Evolutionary conservation across 2,888 invertebrate species (phyloP).

Genomic region (Protonemura montana): DNA sequence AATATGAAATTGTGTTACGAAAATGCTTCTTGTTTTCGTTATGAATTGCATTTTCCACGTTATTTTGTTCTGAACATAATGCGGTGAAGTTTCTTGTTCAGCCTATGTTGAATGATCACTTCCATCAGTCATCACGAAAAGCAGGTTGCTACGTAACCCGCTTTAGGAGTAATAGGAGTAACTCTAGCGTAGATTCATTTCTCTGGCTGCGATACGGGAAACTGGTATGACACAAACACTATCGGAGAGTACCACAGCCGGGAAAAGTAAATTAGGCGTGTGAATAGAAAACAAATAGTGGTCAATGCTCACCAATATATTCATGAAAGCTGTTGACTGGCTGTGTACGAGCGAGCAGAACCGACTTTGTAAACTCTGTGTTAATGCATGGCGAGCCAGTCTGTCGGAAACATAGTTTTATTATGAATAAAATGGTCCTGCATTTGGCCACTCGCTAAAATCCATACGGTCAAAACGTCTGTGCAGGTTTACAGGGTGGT

Average conservation of each 20-base stretch:
- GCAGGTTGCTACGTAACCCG: neutral
- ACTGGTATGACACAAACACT: neutral
- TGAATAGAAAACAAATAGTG: constrained; percentile 4
- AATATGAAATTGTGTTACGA: neutral
- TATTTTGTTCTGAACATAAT: constrained; percentile 2
- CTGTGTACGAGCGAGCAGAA: too few species aligned
- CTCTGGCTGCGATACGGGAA: too few species aligned
- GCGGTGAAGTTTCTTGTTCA: constrained; percentile 4
- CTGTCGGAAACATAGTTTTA: too few species aligned
- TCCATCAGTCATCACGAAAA: neutral
- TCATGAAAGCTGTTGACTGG: constrained; percentile 7
- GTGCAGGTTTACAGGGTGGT: too few species aligned
- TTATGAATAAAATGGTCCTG: too few species aligned
- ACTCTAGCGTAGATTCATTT: too few species aligned
- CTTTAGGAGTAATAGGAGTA: too few species aligned
- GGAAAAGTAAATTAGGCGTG: constrained; percentile 8
- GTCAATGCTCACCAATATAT: neutral
- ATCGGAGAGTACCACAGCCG: neutral
- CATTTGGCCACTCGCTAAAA: too few species aligned
- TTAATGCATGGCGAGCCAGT: too few species aligned
- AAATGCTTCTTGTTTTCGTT: neutral
- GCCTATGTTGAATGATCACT: neutral
- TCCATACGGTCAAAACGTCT: too few species aligned
- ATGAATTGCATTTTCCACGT: neutral
- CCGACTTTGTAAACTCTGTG: too few species aligned